Conservation (phyloP, 2,113 vertebrate species). For the Pelecanoides urinatrix region DNA sequence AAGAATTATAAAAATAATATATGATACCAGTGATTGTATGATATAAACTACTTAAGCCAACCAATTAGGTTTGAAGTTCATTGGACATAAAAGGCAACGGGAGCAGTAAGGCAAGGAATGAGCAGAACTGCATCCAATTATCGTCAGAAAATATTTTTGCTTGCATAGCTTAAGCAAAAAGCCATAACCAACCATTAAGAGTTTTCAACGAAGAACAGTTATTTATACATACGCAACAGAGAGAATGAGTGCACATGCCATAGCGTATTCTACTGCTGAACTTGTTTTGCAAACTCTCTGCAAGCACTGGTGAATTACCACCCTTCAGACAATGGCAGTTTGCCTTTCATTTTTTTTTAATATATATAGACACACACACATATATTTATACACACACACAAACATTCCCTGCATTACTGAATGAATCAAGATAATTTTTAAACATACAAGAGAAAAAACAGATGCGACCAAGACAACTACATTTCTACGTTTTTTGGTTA, state of each 20-base stretch:
- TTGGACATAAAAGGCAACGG: constrained; percentile 18
- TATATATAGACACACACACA: background rate
- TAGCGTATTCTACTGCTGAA: background rate
- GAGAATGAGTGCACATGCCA: background rate
- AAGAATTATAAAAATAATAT: background rate
- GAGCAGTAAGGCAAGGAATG: background rate
- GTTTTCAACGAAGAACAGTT: background rate
- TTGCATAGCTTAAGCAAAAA: background rate
- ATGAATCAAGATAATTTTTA: background rate
- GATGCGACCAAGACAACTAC: background rate
- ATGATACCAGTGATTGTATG: background rate
- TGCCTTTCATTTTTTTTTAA: background rate
- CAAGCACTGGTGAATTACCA: background rate
- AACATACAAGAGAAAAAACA: background rate
- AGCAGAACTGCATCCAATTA: background rate
- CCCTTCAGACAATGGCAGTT: background rate
- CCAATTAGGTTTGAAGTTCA: background rate
- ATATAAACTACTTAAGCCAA: background rate
- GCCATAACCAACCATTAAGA: background rate
- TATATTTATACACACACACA: background rate
- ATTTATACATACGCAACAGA: background rate
- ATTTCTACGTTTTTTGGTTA: background rate
- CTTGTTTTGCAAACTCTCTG: background rate
- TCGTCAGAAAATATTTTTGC: background rate
- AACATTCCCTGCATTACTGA: background rate